These are phyloP conservation scores for Melinaea menophilus DNA, from an alignment of 2,888 invertebrate genomes.

Conservation along the genomic window DNA sequence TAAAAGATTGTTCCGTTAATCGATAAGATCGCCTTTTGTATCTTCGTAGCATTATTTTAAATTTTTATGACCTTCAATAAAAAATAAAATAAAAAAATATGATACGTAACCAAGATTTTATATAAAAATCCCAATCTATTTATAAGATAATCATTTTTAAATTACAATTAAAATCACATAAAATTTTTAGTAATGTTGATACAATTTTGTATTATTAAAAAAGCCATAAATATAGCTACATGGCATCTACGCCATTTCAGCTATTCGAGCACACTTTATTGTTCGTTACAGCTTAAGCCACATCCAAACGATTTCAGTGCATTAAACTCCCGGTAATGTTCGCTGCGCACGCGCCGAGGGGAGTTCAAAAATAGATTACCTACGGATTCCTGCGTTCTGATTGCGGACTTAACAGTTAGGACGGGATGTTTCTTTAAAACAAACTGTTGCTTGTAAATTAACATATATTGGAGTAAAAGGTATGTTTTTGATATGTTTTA, in stretches of 20 bases:
- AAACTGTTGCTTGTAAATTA: slow-evolving; percentile 15
- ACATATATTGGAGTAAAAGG: background rate
- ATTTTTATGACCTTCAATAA: no score
- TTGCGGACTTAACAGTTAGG: slow-evolving; percentile 34
- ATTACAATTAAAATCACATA: no score
- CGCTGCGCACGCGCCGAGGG: slow-evolving; percentile 59
- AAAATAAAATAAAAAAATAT: no score
- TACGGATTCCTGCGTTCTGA: slow-evolving; percentile 53
- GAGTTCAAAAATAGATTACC: slow-evolving; percentile 62
- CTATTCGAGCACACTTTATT: slow-evolving; percentile 28
- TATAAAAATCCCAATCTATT: no score
- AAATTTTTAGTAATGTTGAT: no score
- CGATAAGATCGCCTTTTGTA: no score
- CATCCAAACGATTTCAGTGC: slow-evolving; percentile 45
- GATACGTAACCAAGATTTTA: no score
- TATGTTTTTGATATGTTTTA: background rate
- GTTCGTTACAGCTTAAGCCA: slow-evolving; percentile 25
- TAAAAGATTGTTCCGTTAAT: no score
- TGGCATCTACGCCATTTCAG: slow-evolving; percentile 14
- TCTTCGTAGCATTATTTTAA: no score
- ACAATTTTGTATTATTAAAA: no score
- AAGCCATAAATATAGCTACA: no score
- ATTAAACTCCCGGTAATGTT: slow-evolving; percentile 52
- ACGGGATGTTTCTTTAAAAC: slow-evolving; percentile 30
- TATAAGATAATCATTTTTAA: no score